These are phyloP conservation scores for Geococcyx californianus DNA, from an alignment of 2,113 vertebrate species.

Conservation along the genomic window DNA sequence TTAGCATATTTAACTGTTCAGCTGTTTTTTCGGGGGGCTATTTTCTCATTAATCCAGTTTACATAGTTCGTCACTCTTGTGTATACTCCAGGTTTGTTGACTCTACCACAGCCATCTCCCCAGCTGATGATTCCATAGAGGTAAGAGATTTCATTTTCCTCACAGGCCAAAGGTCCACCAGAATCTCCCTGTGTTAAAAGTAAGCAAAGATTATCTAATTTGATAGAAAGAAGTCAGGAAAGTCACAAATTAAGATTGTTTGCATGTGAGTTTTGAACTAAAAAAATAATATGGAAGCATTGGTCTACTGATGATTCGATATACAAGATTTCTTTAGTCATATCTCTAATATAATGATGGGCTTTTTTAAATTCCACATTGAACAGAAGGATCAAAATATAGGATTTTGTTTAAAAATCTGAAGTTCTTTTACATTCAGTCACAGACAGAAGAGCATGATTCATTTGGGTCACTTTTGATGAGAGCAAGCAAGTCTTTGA, in stretches of 20 bases:
- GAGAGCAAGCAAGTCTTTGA: background rate
- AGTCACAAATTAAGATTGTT: background rate
- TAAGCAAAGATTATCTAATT: background rate
- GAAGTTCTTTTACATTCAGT: background rate
- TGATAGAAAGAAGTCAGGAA: background rate
- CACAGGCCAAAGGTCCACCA: conserved; percentile 89
- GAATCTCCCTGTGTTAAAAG: conserved; percentile 88
- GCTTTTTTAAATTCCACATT: background rate
- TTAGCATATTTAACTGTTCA: background rate
- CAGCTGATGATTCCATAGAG: conserved; percentile 93
- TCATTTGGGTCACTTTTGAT: background rate
- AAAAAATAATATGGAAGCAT: background rate
- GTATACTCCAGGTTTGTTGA: conserved; percentile 89
- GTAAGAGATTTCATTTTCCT: conserved; percentile 78
- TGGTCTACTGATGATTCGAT: background rate
- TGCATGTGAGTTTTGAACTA: background rate
- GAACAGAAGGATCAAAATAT: background rate
- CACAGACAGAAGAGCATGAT: background rate
- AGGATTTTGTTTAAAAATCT: background rate
- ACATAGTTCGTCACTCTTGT: conserved; percentile 87
- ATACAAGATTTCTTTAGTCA: background rate
- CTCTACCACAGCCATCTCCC: conserved; percentile 87
- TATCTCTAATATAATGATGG: background rate
- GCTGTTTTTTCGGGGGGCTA: conserved; percentile 1
- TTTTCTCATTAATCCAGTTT: conserved; percentile 87